phyloP scores from a whole-genome alignment of 2,113 vertebrate genomes.

The Theristicus caerulescens region DNA sequence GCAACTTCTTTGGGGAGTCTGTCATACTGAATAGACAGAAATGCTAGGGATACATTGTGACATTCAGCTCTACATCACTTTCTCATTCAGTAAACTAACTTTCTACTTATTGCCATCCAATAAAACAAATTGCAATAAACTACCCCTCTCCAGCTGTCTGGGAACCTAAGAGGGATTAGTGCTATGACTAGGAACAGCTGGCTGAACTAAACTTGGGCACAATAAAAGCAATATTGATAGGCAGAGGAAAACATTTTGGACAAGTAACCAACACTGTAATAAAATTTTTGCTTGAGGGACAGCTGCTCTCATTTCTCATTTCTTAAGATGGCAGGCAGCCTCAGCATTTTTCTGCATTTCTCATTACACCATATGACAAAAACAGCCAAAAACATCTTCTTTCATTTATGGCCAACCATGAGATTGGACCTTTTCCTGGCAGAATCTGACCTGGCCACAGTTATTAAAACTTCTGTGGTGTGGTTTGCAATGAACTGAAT shows the following conservation, averaged over 20 bases:
- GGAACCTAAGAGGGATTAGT: not conserved
- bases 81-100: not conserved
- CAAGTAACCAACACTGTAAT: conserved; percentile 26
- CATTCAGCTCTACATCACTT: not conserved
- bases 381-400: not conserved
- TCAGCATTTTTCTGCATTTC: conserved; percentile 24
- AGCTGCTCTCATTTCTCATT: not conserved
- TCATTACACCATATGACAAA: conserved; percentile 3
- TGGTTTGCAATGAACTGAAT: not conserved
- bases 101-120: not conserved
- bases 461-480: not conserved
- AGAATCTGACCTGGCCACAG: not conserved
- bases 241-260: conserved; percentile 38
- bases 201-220: not conserved
- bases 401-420: not conserved
- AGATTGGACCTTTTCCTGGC: not conserved
- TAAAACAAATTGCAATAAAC: not conserved
- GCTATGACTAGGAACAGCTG: not conserved
- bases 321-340: conserved; percentile 4
- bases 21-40: not conserved
- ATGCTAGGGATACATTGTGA: not conserved
- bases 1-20: not conserved
- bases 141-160: not conserved
- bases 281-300: conserved; percentile 40
- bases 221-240: conserved; percentile 31